A percentile compares a stretch with the other conserved stretches of the same genome.
Evolutionary conservation across 1,140 invertebrate species (phyloP).

Genomic region (Cydia pomonella): DNA sequence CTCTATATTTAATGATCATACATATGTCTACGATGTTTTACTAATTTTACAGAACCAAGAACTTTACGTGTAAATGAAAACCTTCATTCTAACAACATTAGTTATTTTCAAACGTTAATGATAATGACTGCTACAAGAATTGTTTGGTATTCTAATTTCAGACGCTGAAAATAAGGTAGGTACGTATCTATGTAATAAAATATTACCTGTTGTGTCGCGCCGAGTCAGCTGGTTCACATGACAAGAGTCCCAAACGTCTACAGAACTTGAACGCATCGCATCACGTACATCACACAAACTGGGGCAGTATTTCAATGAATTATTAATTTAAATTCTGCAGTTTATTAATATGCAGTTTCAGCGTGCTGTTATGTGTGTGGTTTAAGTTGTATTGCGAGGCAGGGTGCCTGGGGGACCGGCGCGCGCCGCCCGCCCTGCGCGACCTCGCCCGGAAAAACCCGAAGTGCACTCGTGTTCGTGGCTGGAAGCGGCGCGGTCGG

Average conservation of each 20-base stretch:
- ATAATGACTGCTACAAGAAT: background rate
- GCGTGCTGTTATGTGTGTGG: conserved; percentile 48
- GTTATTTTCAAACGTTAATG: conserved; percentile 3
- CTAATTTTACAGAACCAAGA: background rate
- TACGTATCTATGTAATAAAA: conserved; percentile 11
- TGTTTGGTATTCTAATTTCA: conserved; percentile 7
- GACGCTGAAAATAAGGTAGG: conserved; percentile 19
- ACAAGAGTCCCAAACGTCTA: background rate
- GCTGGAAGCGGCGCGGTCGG: conserved; percentile 37
- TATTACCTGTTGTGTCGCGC: conserved; percentile 30
- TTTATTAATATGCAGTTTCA: conserved; percentile 35
- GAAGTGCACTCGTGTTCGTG: conserved; percentile 39
- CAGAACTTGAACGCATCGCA: background rate
- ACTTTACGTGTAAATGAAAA: background rate
- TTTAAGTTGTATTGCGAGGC: conserved; percentile 48
- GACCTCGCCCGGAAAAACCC: conserved; percentile 56
- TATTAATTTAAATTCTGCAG: background rate
- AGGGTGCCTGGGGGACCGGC: conserved; percentile 51
- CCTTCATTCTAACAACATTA: background rate
- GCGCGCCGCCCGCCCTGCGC: conserved; percentile 71
- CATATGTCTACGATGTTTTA: background rate
- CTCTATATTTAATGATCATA: conserved; percentile 2
- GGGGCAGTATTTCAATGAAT: background rate
- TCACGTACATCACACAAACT: background rate
- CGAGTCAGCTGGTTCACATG: conserved; percentile 22